phyloP scores from a whole-genome alignment of 2,113 vertebrate genomes.

The Megaptera novaeangliae region DNA sequence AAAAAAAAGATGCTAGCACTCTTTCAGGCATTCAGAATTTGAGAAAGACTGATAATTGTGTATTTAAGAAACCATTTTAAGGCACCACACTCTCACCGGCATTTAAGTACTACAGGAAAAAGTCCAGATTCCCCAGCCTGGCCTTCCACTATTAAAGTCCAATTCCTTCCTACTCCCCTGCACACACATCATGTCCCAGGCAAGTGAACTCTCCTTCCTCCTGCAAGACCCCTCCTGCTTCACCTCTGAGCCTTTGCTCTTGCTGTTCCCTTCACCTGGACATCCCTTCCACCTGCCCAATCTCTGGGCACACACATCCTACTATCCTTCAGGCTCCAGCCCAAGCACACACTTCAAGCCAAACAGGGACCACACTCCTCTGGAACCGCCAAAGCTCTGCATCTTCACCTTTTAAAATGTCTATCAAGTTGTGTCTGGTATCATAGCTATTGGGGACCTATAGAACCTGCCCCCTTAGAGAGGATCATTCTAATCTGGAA shows the following conservation, averaged over 20 bases:
- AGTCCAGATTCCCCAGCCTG: background rate
- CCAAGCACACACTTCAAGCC: background rate
- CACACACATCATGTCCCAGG: background rate
- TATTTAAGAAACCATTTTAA: background rate
- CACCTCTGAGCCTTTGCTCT: background rate
- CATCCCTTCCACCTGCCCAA: background rate
- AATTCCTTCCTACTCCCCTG: background rate
- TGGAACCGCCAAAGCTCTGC: background rate
- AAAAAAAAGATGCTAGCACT: background rate
- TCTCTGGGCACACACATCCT: background rate
- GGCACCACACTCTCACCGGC: background rate
- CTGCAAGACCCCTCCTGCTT: background rate
- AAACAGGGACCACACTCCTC: background rate
- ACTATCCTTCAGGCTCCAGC: background rate
- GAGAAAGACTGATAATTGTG: background rate
- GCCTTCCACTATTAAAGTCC: background rate
- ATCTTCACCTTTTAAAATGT: background rate
- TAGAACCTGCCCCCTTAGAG: background rate
- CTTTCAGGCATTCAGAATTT: background rate
- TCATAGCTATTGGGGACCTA: background rate
- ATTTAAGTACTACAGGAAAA: background rate
- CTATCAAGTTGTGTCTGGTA: background rate
- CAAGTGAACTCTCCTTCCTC: background rate
- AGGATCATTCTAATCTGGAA: background rate
- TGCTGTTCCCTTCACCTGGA: background rate